Evolutionary conservation across 2,113 vertebrate genomes (phyloP).

Genomic region (Nesoenas mayeri): DNA sequence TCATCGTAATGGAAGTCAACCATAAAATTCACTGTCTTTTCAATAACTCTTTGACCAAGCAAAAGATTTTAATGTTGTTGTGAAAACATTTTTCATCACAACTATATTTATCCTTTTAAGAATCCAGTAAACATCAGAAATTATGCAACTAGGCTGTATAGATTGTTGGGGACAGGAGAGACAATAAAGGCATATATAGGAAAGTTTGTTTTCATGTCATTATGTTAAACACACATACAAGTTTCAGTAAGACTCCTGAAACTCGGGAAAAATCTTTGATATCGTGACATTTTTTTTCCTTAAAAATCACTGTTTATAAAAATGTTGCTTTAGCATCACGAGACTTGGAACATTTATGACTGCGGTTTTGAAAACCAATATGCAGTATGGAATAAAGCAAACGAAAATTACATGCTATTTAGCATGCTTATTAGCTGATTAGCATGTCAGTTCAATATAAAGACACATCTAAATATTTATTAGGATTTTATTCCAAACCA

Average conservation of each 20-base stretch:
- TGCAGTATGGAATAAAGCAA: conserved; percentile 5
- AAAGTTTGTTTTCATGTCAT: neutral
- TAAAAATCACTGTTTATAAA: neutral
- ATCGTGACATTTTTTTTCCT: neutral
- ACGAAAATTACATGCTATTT: neutral
- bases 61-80: neutral
- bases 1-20: neutral
- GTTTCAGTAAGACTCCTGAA: neutral
- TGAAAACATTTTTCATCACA: neutral
- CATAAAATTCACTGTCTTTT: neutral
- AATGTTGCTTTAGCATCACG: neutral
- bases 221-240: neutral
- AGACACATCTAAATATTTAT: neutral
- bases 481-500: neutral
- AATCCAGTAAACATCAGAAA: neutral
- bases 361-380: neutral
- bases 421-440: neutral
- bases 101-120: neutral
- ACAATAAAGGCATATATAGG: neutral
- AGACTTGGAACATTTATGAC: neutral
- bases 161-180: neutral
- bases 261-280: neutral
- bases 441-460: neutral
- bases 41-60: neutral
- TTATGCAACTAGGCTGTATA: neutral